Base-by-base conservation (phyloP, 2,888 invertebrate genomes). In the Rhabditoides inermis region DNA sequence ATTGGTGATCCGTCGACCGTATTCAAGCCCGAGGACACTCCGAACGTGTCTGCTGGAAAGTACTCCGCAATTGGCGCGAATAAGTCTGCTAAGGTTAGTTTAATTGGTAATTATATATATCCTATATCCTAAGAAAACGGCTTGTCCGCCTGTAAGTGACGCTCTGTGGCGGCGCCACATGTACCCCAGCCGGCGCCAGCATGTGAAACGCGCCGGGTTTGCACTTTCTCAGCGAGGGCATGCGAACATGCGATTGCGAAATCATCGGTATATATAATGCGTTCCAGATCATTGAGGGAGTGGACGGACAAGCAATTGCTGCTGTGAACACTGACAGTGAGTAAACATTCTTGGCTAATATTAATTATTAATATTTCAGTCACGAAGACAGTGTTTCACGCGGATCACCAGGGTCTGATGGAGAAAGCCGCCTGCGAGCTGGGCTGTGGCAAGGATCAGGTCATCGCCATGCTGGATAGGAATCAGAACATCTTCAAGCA, bases 211-310 rank as follows among this genome's bases (percentile, higher is more conserved):
- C n/a, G n/a, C n/a, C n/a, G n/a, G n/a, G n/a, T n/a, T n/a, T n/a
- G n/a, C n/a, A n/a, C n/a, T n/a, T n/a, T n/a, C n/a, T n/a, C n/a
- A n/a, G n/a, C n/a, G n/a, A n/a, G n/a, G n/a, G n/a, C n/a, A n/a
- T n/a, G n/a, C n/a, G n/a, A n/a, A n/a, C n/a, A n/a, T n/a, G n/a
- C n/a, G n/a, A n/a, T n/a, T n/a, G n/a, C n/a, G n/a, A n/a, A n/a
- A n/a, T n/a, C n/a, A n/a, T n/a, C n/a, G n/a, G n/a, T n/a, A n/a
- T n/a, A n/a, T n/a, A n/a, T n/a, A n/a, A n/a, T n/a, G n/a, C n/a
- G n/a, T n/a, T n/a, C n/a, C n/a, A n/a, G n/a, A n/a, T 53, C 12
- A 26, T 50, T 22, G 49, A 44, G 23, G 53, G 49, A 15, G 36
- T 20, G 15, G 18, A 39, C 10, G n/a, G 40, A 20, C n/a, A 39